phyloP scores from a whole-genome alignment of 2,113 vertebrate genomes.

The Myodes glareolus region DNA sequence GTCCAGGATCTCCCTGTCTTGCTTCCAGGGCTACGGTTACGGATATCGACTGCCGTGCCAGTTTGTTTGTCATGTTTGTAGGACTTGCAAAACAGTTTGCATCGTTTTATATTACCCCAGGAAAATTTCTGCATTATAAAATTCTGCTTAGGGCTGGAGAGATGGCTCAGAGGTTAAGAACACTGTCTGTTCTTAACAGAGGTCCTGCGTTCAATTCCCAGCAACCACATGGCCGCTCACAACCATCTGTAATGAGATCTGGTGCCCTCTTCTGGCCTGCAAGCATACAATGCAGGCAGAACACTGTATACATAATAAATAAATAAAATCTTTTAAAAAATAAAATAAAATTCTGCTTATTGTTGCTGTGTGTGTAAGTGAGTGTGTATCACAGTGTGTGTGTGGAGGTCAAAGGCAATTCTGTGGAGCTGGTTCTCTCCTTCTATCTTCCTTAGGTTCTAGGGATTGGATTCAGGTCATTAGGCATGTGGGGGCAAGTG shows the following conservation, averaged over 20 bases:
- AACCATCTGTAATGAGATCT: too few species aligned
- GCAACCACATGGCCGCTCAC: too few species aligned
- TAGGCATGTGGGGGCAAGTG: background rate
- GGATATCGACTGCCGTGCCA: too few species aligned
- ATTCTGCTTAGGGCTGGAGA: background rate
- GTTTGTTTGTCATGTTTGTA: background rate
- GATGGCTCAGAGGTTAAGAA: too few species aligned
- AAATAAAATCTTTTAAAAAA: too few species aligned
- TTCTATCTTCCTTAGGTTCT: background rate
- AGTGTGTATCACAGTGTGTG: background rate
- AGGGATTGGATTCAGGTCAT: background rate
- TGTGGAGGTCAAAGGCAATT: background rate
- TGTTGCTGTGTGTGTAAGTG: background rate
- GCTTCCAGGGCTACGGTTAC: background rate
- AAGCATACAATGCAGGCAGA: too few species aligned
- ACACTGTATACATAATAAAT: too few species aligned
- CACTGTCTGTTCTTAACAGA: too few species aligned
- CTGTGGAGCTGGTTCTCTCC: background rate
- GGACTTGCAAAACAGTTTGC: background rate
- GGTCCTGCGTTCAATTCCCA: too few species aligned
- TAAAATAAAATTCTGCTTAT: background rate
- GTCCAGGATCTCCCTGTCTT: background rate
- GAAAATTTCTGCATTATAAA: background rate
- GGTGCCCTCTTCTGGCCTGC: too few species aligned
- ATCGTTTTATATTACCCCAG: background rate